These are phyloP conservation scores for Drosophila asahinai DNA, from an alignment of 1,140 invertebrate genomes.

Conservation along the genomic window DNA sequence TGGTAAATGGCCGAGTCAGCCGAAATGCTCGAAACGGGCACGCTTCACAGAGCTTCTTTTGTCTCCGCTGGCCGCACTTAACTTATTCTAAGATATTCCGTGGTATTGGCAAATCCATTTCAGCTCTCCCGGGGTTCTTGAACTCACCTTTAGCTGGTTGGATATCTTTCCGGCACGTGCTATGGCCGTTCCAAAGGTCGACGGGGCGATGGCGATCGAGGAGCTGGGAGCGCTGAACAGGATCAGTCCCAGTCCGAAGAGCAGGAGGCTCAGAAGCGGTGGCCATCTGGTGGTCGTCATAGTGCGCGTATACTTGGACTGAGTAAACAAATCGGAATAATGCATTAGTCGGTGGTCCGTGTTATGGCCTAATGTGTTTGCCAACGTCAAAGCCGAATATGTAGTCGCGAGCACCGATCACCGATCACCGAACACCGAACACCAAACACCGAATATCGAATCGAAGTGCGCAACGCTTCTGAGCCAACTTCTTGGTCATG, in stretches of 20 bases:
- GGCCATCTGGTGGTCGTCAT: conserved; percentile 59
- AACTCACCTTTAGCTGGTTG: conserved; percentile 86
- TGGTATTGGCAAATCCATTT: not conserved
- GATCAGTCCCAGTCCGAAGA: conserved; percentile 41
- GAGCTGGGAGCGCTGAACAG: conserved; percentile 50
- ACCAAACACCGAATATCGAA: conserved; percentile 41
- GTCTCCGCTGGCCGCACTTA: conserved; percentile 10
- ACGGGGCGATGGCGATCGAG: conserved; percentile 86
- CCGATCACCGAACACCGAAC: conserved; percentile 12
- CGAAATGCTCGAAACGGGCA: conserved; percentile 51
- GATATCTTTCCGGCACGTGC: conserved; percentile 87
- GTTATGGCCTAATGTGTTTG: conserved; percentile 57
- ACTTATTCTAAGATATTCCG: conserved; percentile 31
- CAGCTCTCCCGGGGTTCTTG: not conserved
- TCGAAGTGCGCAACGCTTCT: conserved; percentile 56
- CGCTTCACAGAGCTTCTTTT: conserved; percentile 47
- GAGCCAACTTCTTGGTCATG: conserved; percentile 79
- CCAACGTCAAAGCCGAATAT: conserved; percentile 36
- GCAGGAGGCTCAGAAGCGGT: conserved; percentile 37
- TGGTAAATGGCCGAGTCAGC: conserved; percentile 52
- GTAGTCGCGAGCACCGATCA: conserved; percentile 11
- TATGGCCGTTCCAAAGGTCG: conserved; percentile 87
- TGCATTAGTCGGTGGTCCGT: conserved; percentile 63
- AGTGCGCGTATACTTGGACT: conserved; percentile 38
- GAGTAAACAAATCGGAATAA: conserved; percentile 67